These are phyloP conservation scores for Aphelenchoides bicaudatus DNA, from an alignment of 2,888 invertebrate genomes.

Conservation along the genomic window DNA sequence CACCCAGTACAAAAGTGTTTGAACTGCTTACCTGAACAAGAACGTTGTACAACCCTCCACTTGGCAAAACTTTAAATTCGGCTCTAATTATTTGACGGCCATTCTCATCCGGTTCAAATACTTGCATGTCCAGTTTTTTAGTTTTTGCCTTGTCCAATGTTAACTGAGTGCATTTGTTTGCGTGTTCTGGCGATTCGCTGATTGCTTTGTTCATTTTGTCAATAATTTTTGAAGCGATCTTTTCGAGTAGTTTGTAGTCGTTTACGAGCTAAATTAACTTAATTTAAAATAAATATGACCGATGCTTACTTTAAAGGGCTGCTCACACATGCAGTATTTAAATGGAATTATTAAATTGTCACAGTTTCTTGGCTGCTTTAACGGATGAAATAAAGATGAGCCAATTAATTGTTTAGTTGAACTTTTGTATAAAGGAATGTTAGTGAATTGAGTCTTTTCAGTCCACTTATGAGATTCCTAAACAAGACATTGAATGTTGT, in stretches of 20 bases:
- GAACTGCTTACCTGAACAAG: conserved; percentile 13
- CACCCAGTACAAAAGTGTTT: too few relatives aligned
- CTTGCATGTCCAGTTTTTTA: background rate
- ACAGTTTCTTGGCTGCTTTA: conserved; percentile 6
- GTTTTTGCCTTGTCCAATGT: background rate
- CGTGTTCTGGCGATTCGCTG: conserved; percentile 1
- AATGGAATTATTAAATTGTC: conserved; percentile 9
- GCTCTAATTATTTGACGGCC: background rate
- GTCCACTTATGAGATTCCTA: conserved; percentile 11
- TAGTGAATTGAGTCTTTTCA: conserved; percentile 1
- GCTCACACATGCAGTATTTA: background rate
- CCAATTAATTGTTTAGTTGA: conserved; percentile 5
- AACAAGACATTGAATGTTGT: background rate
- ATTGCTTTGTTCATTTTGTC: conserved; percentile 17
- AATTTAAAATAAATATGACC: conserved; percentile 5
- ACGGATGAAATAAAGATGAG: conserved; percentile 11
- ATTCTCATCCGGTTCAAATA: conserved; percentile 11
- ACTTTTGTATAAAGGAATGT: background rate
- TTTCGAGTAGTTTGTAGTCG: background rate
- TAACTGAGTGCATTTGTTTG: background rate
- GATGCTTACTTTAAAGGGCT: background rate
- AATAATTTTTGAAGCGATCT: background rate
- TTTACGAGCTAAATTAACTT: background rate
- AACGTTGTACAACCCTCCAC: conserved; percentile 10
- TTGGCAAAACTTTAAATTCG: conserved; percentile 6